Evolutionary conservation across 2,888 invertebrate species (phyloP).

Genomic region (Agriopis leucophaearia): DNA sequence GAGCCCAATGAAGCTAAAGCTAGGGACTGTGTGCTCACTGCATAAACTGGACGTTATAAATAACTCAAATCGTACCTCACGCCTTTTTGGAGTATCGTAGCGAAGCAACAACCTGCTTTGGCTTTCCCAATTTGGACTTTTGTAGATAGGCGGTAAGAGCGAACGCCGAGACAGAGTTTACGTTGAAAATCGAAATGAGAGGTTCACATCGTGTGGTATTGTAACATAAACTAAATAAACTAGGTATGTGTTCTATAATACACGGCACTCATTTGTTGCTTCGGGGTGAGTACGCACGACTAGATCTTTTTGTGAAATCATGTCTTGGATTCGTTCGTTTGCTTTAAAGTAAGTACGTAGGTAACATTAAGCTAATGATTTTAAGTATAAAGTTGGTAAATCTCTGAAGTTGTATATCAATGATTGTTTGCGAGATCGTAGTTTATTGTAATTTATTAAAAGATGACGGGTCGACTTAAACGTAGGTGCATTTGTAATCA

Average conservation of each 20-base stretch:
- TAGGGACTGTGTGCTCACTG: conserved; percentile 64
- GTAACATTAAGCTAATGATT: background rate
- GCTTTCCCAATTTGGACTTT: conserved; percentile 57
- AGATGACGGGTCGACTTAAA: background rate
- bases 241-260: conserved; percentile 55
- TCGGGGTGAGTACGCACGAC: conserved; percentile 61
- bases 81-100: conserved; percentile 68
- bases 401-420: background rate
- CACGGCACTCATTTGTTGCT: conserved; percentile 69
- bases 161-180: conserved; percentile 42
- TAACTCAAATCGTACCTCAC: conserved; percentile 81
- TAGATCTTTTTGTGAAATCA: conserved; percentile 38
- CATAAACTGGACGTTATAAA: conserved; percentile 82
- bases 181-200: conserved; percentile 59
- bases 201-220: conserved; percentile 69
- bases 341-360: background rate
- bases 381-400: too few species aligned
- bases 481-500: background rate
- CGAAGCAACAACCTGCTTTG: conserved; percentile 54
- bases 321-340: conserved; percentile 16
- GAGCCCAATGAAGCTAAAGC: conserved; percentile 73
- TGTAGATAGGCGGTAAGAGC: conserved; percentile 54
- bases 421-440: background rate
- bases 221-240: conserved; percentile 74
- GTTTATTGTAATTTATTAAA: background rate